Conservation (phyloP, 2,113 vertebrate species). For the Xiphorhynchus elegans region DNA sequence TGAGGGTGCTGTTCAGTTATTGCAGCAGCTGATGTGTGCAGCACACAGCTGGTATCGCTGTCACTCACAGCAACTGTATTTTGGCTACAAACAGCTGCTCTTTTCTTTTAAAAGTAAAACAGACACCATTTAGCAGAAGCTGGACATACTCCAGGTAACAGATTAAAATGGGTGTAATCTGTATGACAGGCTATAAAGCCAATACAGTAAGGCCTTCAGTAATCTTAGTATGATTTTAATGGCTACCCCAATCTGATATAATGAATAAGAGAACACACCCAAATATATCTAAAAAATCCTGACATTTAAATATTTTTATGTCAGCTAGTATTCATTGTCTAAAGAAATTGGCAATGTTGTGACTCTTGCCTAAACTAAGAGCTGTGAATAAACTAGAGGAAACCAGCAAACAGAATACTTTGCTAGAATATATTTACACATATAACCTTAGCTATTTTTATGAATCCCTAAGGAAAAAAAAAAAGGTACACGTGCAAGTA, state of each 20-base stretch:
- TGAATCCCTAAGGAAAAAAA: not conserved
- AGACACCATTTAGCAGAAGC: not conserved
- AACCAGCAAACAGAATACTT: not conserved
- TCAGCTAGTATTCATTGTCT: not conserved
- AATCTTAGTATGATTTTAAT: not conserved
- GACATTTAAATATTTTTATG: not conserved
- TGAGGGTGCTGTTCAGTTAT: not conserved
- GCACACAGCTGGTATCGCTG: not conserved
- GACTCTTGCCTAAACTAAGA: not conserved
- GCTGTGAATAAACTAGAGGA: not conserved
- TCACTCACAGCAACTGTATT: not conserved
- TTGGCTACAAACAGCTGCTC: constrained; percentile 36
- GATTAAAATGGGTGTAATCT: not conserved
- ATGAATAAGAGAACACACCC: not conserved
- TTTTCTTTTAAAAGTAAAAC: not conserved
- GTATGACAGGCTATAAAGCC: not conserved
- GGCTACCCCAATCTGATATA: not conserved
- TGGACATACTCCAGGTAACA: constrained; percentile 15
- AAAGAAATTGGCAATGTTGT: not conserved
- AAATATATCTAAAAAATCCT: not conserved
- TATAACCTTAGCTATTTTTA: not conserved
- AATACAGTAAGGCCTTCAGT: not conserved
- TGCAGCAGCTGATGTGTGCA: not conserved
- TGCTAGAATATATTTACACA: not conserved
- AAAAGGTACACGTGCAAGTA: accelerated